phyloP scores from a whole-genome alignment of 2,888 invertebrate genomes.

The Galerucella calmariensis region DNA sequence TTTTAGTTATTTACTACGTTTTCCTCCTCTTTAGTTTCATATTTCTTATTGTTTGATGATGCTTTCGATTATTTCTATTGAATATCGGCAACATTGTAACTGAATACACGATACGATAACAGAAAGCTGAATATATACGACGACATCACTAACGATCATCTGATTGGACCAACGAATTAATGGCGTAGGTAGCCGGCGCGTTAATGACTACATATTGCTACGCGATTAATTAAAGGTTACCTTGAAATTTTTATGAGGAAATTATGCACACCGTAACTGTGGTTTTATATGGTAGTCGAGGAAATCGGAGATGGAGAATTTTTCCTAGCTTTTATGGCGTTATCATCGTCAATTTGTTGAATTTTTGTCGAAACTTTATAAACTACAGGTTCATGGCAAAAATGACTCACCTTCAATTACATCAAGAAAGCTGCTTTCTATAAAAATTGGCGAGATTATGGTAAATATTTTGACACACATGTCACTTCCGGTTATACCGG shows the following conservation, averaged over 20 bases:
- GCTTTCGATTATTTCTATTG: background rate
- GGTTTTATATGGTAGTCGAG: slow-evolving; percentile 14
- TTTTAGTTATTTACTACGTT: no score
- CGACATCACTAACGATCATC: slow-evolving; percentile 52
- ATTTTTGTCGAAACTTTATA: no score
- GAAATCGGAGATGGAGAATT: background rate
- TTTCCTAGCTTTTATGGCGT: background rate
- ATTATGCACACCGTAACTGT: slow-evolving; percentile 30
- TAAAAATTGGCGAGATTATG: no score
- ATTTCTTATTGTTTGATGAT: no score
- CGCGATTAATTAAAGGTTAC: slow-evolving; percentile 41
- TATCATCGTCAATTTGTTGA: no score
- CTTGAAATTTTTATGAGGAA: slow-evolving; percentile 35
- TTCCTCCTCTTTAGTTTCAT: no score
- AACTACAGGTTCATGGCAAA: no score
- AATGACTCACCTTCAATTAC: no score
- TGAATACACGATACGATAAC: slow-evolving; percentile 43
- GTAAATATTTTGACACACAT: no score
- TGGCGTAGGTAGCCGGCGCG: slow-evolving; percentile 43
- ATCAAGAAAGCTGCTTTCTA: no score
- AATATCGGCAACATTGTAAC: slow-evolving; percentile 26
- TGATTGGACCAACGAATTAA: slow-evolving; percentile 50
- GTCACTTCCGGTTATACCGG: no score
- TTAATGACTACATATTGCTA: slow-evolving; percentile 45
- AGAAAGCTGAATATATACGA: slow-evolving; percentile 47